phyloP scores from a whole-genome alignment of 2,888 invertebrate species.

The Rhamnusium bicolor region DNA sequence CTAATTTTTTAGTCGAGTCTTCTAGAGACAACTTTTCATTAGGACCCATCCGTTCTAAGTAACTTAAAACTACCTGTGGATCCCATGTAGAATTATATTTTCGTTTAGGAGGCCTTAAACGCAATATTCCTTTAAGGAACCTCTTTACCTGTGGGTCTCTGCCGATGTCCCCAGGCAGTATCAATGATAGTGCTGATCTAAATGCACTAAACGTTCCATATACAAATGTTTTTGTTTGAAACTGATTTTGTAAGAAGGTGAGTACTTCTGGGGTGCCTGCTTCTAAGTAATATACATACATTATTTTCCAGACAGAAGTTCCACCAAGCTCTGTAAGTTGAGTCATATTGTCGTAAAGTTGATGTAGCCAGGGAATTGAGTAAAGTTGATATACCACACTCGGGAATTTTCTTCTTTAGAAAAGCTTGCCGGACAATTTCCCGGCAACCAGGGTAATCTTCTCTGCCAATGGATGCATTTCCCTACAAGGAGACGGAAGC shows the following conservation, averaged over 20 bases:
- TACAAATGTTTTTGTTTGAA: neutral
- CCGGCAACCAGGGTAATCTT: neutral
- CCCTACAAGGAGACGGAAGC: neutral
- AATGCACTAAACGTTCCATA: neutral
- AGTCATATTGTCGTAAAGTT: neutral
- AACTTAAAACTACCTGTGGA: neutral
- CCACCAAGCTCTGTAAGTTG: neutral
- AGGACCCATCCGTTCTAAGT: neutral
- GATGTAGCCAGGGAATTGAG: neutral
- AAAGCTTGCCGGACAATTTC: neutral
- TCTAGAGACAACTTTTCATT: conserved; percentile 10
- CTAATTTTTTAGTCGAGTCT: conserved; percentile 43
- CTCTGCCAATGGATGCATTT: neutral
- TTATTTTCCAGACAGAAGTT: neutral
- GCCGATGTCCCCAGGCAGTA: neutral
- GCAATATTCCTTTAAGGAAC: conserved; percentile 5
- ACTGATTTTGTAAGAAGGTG: neutral
- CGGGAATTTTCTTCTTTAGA: neutral
- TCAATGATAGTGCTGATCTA: neutral
- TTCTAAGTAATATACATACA: too few species aligned
- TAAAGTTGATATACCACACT: neutral
- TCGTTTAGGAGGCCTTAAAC: conserved; percentile 5
- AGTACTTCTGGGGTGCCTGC: neutral
- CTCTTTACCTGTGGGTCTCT: neutral
- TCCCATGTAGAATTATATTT: conserved; percentile 7